Evolutionary conservation across 2,797 vertebrate genomes (phyloP).

Genomic region (Hyperoplus lanceolatus): DNA sequence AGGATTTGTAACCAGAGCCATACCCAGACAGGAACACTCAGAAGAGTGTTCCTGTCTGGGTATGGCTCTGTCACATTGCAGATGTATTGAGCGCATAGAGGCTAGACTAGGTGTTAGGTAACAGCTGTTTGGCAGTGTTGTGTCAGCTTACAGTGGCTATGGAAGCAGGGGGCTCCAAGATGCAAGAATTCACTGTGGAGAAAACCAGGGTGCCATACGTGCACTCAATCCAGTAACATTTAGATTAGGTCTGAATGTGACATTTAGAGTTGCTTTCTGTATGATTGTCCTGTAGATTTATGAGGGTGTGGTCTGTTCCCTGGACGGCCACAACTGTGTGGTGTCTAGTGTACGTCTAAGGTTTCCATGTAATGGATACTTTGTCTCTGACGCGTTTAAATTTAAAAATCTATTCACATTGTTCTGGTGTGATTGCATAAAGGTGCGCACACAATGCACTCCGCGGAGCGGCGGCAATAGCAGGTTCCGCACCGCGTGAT

Average conservation of each 20-base stretch:
- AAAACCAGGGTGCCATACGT: neutral
- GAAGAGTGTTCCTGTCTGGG: too few species aligned
- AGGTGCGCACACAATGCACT: too few species aligned
- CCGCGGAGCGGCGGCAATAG: too few species aligned
- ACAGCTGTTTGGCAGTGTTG: constrained; percentile 38
- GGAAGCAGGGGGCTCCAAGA: constrained; percentile 7
- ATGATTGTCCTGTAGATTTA: constrained; percentile 9
- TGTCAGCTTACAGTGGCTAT: constrained; percentile 44
- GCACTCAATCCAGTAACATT: constrained; percentile 7
- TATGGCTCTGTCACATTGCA: constrained; percentile 20
- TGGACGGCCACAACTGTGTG: neutral
- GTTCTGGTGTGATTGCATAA: neutral
- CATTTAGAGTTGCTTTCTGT: constrained; percentile 1
- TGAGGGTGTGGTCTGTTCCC: constrained; percentile 13
- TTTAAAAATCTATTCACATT: neutral
- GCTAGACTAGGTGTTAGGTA: constrained; percentile 33
- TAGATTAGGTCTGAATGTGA: constrained; percentile 5
- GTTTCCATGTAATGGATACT: neutral
- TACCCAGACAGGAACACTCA: constrained; percentile 1
- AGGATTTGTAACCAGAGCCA: neutral
- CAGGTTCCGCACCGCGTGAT: too few species aligned
- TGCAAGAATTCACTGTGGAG: constrained; percentile 20
- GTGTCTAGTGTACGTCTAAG: neutral
- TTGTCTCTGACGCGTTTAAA: neutral
- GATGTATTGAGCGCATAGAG: constrained; percentile 30